Conservation (phyloP, 2,113 vertebrate species). For the Sinocyclocheilus rhinocerous region DNA sequence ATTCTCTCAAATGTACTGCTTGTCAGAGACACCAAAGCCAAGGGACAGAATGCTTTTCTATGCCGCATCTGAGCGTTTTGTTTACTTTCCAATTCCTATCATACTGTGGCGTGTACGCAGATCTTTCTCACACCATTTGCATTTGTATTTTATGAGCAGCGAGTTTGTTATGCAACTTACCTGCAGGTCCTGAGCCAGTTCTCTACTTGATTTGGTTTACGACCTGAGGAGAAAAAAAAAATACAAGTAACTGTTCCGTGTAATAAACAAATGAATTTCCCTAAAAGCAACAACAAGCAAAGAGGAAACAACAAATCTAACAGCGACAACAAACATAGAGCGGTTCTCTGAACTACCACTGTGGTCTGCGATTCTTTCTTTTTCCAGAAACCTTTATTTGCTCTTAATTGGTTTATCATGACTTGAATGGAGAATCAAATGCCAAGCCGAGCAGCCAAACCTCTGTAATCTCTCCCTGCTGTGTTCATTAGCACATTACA, state of each 20-base stretch:
- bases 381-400: neutral
- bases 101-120: conserved; percentile 3
- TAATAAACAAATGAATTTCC: conserved; percentile 34
- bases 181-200: conserved; percentile 96
- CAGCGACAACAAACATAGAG: neutral
- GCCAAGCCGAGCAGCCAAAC: neutral
- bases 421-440: conserved; percentile 22
- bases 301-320: neutral
- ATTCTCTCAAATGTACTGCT: conserved; percentile 35
- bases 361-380: neutral
- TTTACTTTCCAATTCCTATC: conserved; percentile 37
- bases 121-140: conserved; percentile 32
- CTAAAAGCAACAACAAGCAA: conserved; percentile 12
- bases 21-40: conserved; percentile 21
- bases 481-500: neutral
- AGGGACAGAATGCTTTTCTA: conserved; percentile 3
- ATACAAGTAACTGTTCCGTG: conserved; percentile 21
- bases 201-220: conserved; percentile 87
- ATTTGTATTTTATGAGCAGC: conserved; percentile 26
- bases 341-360: neutral
- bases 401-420: conserved; percentile 26
- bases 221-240: conserved; percentile 70
- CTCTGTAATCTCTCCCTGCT: neutral
- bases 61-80: neutral
- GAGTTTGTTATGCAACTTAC: conserved; percentile 72